A percentile compares a stretch with the other conserved stretches of the same genome.
Conservation (phyloP, 2,888 invertebrate species). For the Papilio demoleus region DNA sequence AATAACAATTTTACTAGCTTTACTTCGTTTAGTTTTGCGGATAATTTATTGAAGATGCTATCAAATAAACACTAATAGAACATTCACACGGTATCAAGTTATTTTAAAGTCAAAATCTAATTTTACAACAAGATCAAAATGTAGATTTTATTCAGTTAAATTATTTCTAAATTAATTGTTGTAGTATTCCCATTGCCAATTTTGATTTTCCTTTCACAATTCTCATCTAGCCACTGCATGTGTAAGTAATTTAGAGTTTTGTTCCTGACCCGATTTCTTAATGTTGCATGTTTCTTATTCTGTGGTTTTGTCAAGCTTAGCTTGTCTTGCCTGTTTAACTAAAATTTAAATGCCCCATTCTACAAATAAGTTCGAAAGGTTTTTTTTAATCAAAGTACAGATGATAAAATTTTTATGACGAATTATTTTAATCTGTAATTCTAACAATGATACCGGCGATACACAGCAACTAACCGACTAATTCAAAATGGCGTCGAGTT, state of each 20-base stretch:
- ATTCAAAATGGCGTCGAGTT: conserved; percentile 52
- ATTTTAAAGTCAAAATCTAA: conserved; percentile 53
- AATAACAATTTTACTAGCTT: not conserved
- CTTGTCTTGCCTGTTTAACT: conserved; percentile 28
- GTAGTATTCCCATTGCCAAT: conserved; percentile 13
- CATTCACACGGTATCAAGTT: conserved; percentile 64
- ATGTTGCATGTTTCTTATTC: conserved; percentile 34
- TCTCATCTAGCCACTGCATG: conserved; percentile 34
- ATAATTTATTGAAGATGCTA: conserved; percentile 45
- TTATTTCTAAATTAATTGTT: conserved; percentile 54
- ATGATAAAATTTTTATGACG: not conserved
- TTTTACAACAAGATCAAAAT: conserved; percentile 20
- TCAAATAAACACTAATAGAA: conserved; percentile 65
- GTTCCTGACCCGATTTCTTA: conserved; percentile 23
- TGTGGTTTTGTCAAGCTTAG: conserved; percentile 25
- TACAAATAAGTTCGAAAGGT: conserved; percentile 14
- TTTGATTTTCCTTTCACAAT: not conserved
- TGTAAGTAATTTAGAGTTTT: conserved; percentile 23
- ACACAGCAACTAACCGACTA: conserved; percentile 73
- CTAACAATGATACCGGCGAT: conserved; percentile 51
- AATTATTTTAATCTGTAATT: conserved; percentile 40
- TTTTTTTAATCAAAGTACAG: not conserved
- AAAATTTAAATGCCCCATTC: conserved; percentile 9
- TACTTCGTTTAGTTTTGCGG: not conserved
- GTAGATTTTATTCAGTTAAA: conserved; percentile 57